These are phyloP conservation scores for Cosmopolites sordidus DNA, from an alignment of 2,888 invertebrate genomes.

Conservation along the genomic window DNA sequence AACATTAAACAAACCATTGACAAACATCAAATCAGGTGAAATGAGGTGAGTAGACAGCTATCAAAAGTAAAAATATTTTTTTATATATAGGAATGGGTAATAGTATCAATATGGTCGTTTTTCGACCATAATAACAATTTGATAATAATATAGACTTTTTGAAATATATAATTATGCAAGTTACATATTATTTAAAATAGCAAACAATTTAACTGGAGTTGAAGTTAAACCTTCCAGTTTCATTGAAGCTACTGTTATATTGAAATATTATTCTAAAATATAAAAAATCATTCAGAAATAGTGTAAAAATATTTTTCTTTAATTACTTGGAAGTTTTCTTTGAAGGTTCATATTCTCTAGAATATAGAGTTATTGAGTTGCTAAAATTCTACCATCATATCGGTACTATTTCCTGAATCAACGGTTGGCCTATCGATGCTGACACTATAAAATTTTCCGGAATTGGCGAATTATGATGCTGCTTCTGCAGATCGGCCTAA, in stretches of 20 bases:
- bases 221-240: conserved; percentile 60
- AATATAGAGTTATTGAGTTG: conserved; percentile 47
- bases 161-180: too few relatives aligned
- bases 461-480: conserved; percentile 56
- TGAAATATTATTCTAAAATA: conserved; percentile 51
- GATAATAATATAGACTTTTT: too few relatives aligned
- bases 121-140: too few relatives aligned
- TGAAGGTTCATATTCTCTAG: conserved; percentile 60
- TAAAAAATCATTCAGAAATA: conserved; percentile 12
- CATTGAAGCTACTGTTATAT: conserved; percentile 57
- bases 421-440: conserved; percentile 62
- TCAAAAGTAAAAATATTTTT: too few relatives aligned
- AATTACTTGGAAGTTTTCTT: conserved; percentile 48
- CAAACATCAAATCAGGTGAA: too few relatives aligned
- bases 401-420: conserved; percentile 53
- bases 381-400: conserved; percentile 51
- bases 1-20: too few relatives aligned
- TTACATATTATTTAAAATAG: conserved; percentile 41
- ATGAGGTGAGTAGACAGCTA: too few relatives aligned
- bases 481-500: conserved; percentile 56
- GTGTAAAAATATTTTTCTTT: conserved; percentile 2
- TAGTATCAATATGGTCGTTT: too few relatives aligned
- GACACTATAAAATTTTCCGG: conserved; percentile 59
- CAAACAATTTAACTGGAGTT: conserved; percentile 58
- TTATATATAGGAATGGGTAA: too few relatives aligned